Conservation (phyloP, 2,888 invertebrate genomes). For the Petrolisthes manimaculis region DNA sequence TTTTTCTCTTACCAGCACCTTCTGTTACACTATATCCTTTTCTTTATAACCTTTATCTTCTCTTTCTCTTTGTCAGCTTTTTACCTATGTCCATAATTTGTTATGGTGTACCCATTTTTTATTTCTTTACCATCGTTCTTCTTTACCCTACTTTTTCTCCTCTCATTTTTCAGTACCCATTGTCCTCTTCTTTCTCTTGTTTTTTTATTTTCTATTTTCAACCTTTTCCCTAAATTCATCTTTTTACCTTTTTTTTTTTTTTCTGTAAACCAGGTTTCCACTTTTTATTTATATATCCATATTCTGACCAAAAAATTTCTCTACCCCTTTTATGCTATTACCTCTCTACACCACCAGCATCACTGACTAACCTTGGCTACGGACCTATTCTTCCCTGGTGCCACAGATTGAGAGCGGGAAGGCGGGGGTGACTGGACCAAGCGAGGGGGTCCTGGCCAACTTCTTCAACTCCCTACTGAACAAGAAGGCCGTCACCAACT, state of each 20-base stretch:
- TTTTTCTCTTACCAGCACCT: too few species aligned
- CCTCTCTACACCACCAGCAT: too few species aligned
- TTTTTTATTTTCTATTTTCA: not conserved
- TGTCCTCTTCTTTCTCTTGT: not conserved
- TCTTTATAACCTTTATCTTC: not conserved
- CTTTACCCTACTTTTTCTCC: too few species aligned
- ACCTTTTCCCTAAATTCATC: not conserved
- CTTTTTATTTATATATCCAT: too few species aligned
- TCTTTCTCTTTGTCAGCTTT: not conserved
- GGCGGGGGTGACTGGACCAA: conserved; percentile 77
- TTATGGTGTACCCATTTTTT: too few species aligned
- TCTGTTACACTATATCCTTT: too few species aligned
- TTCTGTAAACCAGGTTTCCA: not conserved
- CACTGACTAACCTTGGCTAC: not conserved
- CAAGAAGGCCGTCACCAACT: conserved; percentile 84
- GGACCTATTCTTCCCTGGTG: not conserved
- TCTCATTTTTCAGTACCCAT: not conserved
- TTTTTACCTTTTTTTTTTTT: not conserved
- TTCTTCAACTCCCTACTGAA: conserved; percentile 97
- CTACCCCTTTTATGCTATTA: not conserved
- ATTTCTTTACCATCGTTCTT: too few species aligned
- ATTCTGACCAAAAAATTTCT: not conserved
- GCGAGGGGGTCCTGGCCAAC: conserved; percentile 94
- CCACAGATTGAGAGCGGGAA: conserved; percentile 81
- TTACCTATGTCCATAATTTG: too few species aligned